Evolutionary conservation across 2,888 invertebrate species (phyloP).

Genomic region (Notodonta dromedarius): DNA sequence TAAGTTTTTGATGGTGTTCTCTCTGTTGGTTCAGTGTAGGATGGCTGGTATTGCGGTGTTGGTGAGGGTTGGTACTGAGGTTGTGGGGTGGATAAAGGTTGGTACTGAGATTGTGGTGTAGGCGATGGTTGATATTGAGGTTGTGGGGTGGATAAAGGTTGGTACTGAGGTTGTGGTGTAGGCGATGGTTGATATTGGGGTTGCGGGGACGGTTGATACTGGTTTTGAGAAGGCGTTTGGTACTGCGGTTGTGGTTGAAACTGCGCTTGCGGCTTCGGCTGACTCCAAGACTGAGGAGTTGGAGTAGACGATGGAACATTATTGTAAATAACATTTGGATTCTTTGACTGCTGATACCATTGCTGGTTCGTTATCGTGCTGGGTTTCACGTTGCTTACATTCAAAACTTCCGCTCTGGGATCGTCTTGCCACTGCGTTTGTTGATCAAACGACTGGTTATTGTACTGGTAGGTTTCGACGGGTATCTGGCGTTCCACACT

Average conservation of each 20-base stretch:
- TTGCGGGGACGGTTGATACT: slow-evolving; percentile 31
- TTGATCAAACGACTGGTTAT: slow-evolving; percentile 62
- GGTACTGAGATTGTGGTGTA: slow-evolving; percentile 42
- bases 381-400: slow-evolving; percentile 75
- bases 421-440: slow-evolving; percentile 67
- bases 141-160: slow-evolving; percentile 37
- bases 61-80: slow-evolving; percentile 36
- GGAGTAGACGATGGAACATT: slow-evolving; percentile 51
- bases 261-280: slow-evolving; percentile 44
- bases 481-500: slow-evolving; percentile 76
- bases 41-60: slow-evolving; percentile 44
- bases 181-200: slow-evolving; percentile 44
- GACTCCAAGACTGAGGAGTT: slow-evolving; percentile 44
- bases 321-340: slow-evolving; percentile 61
- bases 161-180: slow-evolving; percentile 42
- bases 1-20: slow-evolving; percentile 46
- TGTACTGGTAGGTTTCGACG: slow-evolving; percentile 68
- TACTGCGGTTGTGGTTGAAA: slow-evolving; percentile 36
- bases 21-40: slow-evolving; percentile 58
- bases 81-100: slow-evolving; percentile 37
- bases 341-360: slow-evolving; percentile 72
- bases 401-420: slow-evolving; percentile 74
- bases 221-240: slow-evolving; percentile 40
- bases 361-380: slow-evolving; percentile 75
- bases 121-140: slow-evolving; percentile 44